phyloP scores from a whole-genome alignment of 2,888 invertebrate species.

The Cordilura impudica region DNA sequence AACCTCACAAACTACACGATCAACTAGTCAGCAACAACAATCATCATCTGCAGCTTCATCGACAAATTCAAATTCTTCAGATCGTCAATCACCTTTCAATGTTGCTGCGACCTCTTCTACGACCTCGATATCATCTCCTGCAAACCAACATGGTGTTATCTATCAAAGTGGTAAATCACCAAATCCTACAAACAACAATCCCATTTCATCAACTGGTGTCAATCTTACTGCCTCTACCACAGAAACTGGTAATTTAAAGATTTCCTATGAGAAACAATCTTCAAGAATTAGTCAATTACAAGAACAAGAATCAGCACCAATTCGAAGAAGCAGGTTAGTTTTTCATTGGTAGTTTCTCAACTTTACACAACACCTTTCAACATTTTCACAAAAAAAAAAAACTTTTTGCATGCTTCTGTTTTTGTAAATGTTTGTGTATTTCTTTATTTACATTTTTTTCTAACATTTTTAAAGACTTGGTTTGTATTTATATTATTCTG shows the following conservation, averaged over 20 bases:
- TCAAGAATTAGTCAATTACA: constrained; percentile 78
- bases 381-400: neutral
- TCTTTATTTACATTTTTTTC: neutral
- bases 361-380: neutral
- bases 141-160: constrained; percentile 67
- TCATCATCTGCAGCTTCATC: constrained; percentile 42
- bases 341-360: neutral
- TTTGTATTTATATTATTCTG: neutral
- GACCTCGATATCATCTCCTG: constrained; percentile 51
- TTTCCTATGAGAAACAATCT: constrained; percentile 80
- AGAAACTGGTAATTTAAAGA: constrained; percentile 79
- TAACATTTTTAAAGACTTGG: neutral
- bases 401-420: neutral
- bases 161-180: constrained; percentile 75
- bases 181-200: constrained; percentile 65
- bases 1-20: constrained; percentile 40
- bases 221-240: constrained; percentile 77
- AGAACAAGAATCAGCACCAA: constrained; percentile 78
- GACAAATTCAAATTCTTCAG: constrained; percentile 34
- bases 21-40: constrained; percentile 62
- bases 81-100: constrained; percentile 62
- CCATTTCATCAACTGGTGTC: constrained; percentile 70
- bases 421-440: neutral
- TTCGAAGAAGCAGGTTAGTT: constrained; percentile 80
- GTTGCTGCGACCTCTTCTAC: constrained; percentile 36